Evolutionary conservation across 2,888 invertebrate genomes (phyloP).

Genomic region (Tribolium freemani): DNA sequence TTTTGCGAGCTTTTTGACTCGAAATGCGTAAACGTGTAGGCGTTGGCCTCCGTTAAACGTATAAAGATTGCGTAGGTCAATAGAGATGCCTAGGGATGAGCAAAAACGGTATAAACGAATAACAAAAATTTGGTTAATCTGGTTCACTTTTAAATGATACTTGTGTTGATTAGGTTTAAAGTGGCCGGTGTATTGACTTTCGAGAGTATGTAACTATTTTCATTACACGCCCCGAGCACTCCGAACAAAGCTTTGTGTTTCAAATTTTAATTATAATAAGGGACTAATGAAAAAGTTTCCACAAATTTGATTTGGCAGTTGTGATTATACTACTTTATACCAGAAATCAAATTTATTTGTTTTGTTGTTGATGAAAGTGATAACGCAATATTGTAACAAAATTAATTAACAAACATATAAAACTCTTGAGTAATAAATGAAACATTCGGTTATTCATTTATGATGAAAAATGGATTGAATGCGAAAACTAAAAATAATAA

Average conservation of each 20-base stretch:
- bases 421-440: background rate
- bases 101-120: background rate
- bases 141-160: background rate
- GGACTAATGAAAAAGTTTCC: background rate
- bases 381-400: background rate
- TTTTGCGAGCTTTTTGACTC: background rate
- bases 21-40: constrained; percentile 10
- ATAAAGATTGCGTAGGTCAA: constrained; percentile 35
- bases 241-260: background rate
- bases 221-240: background rate
- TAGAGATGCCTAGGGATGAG: background rate
- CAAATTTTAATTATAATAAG: background rate
- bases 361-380: background rate
- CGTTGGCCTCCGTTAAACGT: constrained; percentile 29
- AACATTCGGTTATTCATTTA: background rate
- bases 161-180: background rate
- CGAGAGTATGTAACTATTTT: background rate
- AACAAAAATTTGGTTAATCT: background rate
- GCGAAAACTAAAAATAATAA: background rate
- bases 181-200: background rate
- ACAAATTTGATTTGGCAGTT: background rate
- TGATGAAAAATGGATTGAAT: background rate
- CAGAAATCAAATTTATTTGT: background rate
- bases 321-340: background rate
- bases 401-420: background rate